Evolutionary conservation across 2,797 vertebrate species (phyloP), one percentile per base, ranked within the genome.

Genomic region (Chloroceryle inda): DNA sequence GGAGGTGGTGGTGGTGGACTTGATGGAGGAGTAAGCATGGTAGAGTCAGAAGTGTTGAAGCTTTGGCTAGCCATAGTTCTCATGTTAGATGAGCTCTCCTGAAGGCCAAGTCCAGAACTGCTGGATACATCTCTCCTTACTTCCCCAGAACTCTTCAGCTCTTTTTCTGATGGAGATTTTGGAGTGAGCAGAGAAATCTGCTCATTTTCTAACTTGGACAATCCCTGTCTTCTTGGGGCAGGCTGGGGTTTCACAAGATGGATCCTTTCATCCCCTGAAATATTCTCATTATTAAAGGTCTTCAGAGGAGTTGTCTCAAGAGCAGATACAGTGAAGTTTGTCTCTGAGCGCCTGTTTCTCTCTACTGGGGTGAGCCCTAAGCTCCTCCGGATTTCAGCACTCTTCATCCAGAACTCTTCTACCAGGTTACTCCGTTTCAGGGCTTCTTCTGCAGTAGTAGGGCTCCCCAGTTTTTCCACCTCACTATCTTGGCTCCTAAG

Each of bases 321-420:
- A 31, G 98, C 95, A 22, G 99, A 98, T 1, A 97, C 89, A 17
- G 91, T 95, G 42, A 98, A 92, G 72, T 92, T 98, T 12, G 96
- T 98, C 71, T 99, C 99, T 0, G 98, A 91, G 24, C 96, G 96
- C 89, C 94, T 98, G 96, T 97, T 98, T 73, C 99, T 98, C 31
- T 99, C 98, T 85, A 99, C 93, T 2, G 99, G 99, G 0, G 98
- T 97, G 49, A 99, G 98, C 6, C 99, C 99, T 2, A 99, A 98
- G 94, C 99, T 99, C 95, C 99, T 99, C 62, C 99, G 98, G 79
- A 99, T 99, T 94, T 99, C 99, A 0, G 99, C 99, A 1, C 99
- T 99, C 97, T 99, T 99, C 94, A 99, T 95, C 99, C 99, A 99
- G 88, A 99, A 99, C 85, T 99, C 99, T 45, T 99, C 99, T 13